Evolutionary conservation across 2,888 invertebrate genomes (phyloP).

Genomic region (Aradus depressus): DNA sequence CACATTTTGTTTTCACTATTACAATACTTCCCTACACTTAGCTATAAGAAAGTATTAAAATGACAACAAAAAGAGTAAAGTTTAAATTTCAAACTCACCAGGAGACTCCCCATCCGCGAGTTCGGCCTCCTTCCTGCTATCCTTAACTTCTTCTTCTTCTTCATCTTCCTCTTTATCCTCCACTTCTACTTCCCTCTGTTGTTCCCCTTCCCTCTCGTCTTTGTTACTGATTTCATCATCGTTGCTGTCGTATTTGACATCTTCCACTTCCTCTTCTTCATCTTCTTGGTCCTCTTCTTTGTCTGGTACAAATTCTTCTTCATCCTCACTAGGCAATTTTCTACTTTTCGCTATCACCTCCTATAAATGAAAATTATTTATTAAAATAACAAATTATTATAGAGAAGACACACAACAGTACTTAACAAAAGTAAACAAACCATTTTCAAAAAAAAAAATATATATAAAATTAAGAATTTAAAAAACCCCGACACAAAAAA

Average conservation of each 20-base stretch:
- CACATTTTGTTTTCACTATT: too few species aligned
- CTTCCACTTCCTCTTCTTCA: conserved; percentile 30
- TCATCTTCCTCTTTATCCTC: conserved; percentile 21
- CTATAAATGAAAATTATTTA: conserved; percentile 1
- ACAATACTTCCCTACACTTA: too few species aligned
- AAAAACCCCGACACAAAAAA: too few species aligned
- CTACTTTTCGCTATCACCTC: conserved; percentile 11
- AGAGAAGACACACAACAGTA: neutral
- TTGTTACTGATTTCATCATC: conserved; percentile 33
- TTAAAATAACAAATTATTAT: neutral
- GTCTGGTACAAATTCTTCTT: conserved; percentile 27
- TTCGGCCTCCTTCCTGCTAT: neutral
- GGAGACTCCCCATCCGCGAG: neutral
- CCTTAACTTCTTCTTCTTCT: conserved; percentile 10
- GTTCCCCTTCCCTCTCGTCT: conserved; percentile 30
- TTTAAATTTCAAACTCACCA: too few species aligned
- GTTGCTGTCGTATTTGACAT: conserved; percentile 33
- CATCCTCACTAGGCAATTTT: conserved; percentile 22
- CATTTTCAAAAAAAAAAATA: neutral
- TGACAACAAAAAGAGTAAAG: too few species aligned
- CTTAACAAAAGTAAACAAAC: neutral
- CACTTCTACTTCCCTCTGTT: conserved; percentile 35
- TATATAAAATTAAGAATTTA: too few species aligned
- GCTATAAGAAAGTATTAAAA: too few species aligned
- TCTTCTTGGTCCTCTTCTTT: conserved; percentile 33